Percentiles rank a stretch among this genome's conserved stretches.
Evolutionary conservation across 2,113 vertebrate genomes (phyloP).

Genomic region (Anhinga rufa): DNA sequence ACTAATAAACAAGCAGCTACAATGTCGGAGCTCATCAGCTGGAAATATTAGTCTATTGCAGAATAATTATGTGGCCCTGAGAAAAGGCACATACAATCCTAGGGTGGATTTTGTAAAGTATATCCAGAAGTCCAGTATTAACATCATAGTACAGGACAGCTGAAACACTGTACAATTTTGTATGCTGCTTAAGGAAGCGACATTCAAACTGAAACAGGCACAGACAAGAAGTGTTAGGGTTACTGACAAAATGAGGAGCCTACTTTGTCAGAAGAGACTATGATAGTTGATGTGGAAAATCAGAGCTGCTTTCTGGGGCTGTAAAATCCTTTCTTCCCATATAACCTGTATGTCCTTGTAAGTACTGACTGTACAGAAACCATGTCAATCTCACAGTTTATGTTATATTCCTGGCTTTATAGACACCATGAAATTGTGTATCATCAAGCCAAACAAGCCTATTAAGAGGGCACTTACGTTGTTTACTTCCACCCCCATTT

Average conservation of each 20-base stretch:
- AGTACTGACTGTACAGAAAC: not conserved
- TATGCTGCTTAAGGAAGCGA: not conserved
- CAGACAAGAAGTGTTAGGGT: not conserved
- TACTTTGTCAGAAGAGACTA: not conserved
- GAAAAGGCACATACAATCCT: not conserved
- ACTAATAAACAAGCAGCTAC: not conserved
- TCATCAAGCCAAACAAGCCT: not conserved
- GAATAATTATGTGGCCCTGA: not conserved
- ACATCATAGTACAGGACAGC: not conserved
- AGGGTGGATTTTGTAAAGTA: not conserved
- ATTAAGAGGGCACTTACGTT: not conserved
- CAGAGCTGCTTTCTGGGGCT: not conserved
- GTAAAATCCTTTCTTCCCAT: not conserved
- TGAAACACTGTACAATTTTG: not conserved
- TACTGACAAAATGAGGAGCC: not conserved
- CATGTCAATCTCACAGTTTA: not conserved
- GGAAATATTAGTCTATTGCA: not conserved
- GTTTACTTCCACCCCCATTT: not conserved
- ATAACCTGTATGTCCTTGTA: not conserved
- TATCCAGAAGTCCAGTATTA: not conserved
- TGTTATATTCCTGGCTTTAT: not conserved
- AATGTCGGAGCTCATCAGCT: not conserved
- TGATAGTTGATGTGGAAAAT: not conserved
- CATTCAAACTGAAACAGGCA: not conserved
- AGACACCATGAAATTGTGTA: not conserved